Evolutionary conservation across 2,113 vertebrate genomes (phyloP).

Genomic region (Orycteropus afer): DNA sequence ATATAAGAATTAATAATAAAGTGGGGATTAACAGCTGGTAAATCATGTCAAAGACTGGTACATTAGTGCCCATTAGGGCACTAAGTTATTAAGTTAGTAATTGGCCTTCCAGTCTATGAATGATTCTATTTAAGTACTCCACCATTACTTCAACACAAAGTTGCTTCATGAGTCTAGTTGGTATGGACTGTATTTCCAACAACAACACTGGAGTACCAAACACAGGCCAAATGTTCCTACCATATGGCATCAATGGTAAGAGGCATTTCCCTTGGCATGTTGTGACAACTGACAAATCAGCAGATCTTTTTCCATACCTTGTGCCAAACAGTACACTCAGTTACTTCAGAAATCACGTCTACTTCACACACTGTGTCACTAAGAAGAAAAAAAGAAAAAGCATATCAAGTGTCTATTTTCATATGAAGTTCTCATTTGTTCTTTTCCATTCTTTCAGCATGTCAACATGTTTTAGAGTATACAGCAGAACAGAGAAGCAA

Average conservation of each 20-base stretch:
- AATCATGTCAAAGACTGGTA: neutral
- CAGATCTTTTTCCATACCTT: neutral
- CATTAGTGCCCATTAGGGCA: neutral
- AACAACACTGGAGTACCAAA: neutral
- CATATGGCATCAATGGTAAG: neutral
- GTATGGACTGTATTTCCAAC: neutral
- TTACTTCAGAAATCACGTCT: neutral
- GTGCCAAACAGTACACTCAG: neutral
- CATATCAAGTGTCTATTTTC: neutral
- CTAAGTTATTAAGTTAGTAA: neutral
- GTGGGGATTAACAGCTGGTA: neutral
- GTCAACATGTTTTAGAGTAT: conserved; percentile 34
- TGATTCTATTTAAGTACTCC: neutral
- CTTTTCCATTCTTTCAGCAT: conserved; percentile 24
- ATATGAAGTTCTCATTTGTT: conserved; percentile 40
- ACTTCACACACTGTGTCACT: neutral
- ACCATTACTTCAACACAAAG: neutral
- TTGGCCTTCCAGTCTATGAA: neutral
- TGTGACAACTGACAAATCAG: neutral
- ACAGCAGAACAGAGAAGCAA: neutral
- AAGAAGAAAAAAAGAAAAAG: conserved; percentile 30
- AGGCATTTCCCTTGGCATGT: neutral
- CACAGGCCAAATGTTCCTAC: neutral
- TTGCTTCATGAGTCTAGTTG: neutral
- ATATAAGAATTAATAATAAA: conserved; percentile 41